phyloP scores from a whole-genome alignment of 1,140 invertebrate genomes.

The Polypedilum vanderplanki region DNA sequence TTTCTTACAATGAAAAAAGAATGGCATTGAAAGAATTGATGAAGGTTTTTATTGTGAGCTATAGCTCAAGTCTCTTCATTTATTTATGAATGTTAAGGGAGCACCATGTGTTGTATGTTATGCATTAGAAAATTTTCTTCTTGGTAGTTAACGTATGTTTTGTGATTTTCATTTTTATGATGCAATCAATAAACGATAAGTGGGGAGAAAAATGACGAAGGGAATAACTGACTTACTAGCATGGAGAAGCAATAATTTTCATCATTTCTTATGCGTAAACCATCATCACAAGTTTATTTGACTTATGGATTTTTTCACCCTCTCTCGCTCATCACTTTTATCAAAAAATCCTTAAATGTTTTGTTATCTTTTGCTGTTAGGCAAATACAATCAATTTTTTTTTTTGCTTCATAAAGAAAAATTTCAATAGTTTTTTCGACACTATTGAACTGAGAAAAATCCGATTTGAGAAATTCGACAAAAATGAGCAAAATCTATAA shows the following conservation, averaged over 20 bases:
- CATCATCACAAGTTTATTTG: slow-evolving; percentile 18
- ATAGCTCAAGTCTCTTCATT: too few relatives aligned
- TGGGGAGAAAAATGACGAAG: background rate
- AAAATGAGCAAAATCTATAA: background rate
- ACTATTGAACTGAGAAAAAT: background rate
- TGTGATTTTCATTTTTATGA: background rate
- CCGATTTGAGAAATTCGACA: background rate
- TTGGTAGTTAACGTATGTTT: too few relatives aligned
- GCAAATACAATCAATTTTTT: too few relatives aligned
- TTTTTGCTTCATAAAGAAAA: too few relatives aligned
- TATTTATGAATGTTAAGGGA: background rate
- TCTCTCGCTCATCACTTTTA: background rate
- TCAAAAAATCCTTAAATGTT: too few relatives aligned
- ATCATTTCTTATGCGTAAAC: background rate
- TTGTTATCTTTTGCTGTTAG: too few relatives aligned
- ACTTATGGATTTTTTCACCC: background rate
- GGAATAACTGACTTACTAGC: background rate
- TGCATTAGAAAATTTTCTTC: too few relatives aligned
- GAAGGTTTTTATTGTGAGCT: too few relatives aligned
- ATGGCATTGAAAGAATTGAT: too few relatives aligned
- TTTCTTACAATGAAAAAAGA: too few relatives aligned
- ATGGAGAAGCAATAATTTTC: background rate
- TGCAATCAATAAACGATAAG: slow-evolving; percentile 6
- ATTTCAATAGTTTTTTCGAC: background rate
- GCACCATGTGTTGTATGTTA: background rate